These are phyloP conservation scores for Drosophila anceps DNA, from an alignment of 2,888 invertebrate species.

Conservation along the genomic window DNA sequence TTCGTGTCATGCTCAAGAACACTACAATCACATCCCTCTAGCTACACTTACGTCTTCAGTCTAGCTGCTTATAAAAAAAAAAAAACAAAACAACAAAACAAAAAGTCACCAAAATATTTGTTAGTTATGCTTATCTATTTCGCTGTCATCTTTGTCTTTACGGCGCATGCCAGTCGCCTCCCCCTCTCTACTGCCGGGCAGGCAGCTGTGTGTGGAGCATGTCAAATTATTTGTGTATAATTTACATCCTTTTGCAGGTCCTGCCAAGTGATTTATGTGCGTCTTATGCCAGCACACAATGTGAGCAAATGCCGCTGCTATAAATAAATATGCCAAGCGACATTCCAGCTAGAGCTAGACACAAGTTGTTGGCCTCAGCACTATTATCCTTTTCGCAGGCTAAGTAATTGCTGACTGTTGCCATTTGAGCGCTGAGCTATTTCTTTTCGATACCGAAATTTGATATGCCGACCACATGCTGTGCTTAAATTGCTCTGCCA, in stretches of 20 bases:
- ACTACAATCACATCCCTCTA: constrained; percentile 8
- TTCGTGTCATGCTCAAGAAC: constrained; percentile 8
- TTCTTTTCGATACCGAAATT: constrained; percentile 81
- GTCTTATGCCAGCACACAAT: constrained; percentile 48
- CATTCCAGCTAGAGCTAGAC: constrained; percentile 58
- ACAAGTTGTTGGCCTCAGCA: constrained; percentile 77
- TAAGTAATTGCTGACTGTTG: constrained; percentile 79
- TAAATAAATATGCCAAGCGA: constrained; percentile 66
- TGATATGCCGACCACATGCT: constrained; percentile 84
- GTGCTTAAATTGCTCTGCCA: constrained; percentile 82
- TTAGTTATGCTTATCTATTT: constrained; percentile 61
- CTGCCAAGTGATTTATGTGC: constrained; percentile 75
- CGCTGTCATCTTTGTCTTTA: constrained; percentile 60
- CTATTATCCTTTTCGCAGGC: constrained; percentile 73
- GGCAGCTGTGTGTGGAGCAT: constrained; percentile 53
- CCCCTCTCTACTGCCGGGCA: constrained; percentile 6
- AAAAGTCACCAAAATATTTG: constrained; percentile 45
- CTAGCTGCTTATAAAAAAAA: background rate
- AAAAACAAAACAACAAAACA: background rate
- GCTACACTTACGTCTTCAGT: constrained; percentile 1
- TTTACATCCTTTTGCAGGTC: constrained; percentile 76
- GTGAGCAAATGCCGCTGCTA: constrained; percentile 51
- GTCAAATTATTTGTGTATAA: constrained; percentile 82
- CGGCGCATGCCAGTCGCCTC: constrained; percentile 25
- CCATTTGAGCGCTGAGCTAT: constrained; percentile 75